Conservation (phyloP, 2,888 invertebrate genomes). For the Tenodera sinensis region DNA sequence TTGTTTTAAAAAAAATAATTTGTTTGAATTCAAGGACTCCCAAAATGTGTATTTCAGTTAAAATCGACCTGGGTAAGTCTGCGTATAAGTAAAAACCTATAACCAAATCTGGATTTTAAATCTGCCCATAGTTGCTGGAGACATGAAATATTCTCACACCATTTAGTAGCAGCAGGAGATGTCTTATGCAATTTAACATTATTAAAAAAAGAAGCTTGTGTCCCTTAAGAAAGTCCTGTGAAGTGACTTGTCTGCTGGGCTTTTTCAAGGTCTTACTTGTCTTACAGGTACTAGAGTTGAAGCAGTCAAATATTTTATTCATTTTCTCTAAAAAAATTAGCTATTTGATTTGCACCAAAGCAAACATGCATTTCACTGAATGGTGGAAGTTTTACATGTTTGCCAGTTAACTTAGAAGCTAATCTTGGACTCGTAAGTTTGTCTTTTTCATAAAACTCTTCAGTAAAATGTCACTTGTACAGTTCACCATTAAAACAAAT, state of each 20-base stretch:
- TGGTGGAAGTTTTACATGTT: no score
- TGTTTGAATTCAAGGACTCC: no score
- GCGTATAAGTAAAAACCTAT: conserved; percentile 4
- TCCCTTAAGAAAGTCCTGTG: conserved; percentile 11
- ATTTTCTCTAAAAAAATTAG: conserved; percentile 7
- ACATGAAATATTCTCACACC: neutral
- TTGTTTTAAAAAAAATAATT: no score
- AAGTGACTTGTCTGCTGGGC: neutral
- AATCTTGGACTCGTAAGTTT: conserved; percentile 1
- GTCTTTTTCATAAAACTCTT: conserved; percentile 17
- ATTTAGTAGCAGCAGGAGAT: neutral
- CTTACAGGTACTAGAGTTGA: neutral
- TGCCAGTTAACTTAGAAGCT: conserved; percentile 11
- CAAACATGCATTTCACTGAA: no score
- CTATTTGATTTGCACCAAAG: conserved; percentile 4
- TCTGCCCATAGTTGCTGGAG: conserved; percentile 1
- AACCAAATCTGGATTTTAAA: neutral
- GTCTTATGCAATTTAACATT: neutral
- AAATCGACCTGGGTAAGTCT: conserved; percentile 17
- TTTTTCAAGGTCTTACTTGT: neutral
- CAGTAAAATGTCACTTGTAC: no score
- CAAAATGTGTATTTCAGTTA: no score
- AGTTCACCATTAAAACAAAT: neutral
- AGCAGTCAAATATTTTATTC: conserved; percentile 12
- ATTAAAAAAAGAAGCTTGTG: neutral